phyloP scores from a whole-genome alignment of 1,140 invertebrate species.

The Trichonephila clavata region DNA sequence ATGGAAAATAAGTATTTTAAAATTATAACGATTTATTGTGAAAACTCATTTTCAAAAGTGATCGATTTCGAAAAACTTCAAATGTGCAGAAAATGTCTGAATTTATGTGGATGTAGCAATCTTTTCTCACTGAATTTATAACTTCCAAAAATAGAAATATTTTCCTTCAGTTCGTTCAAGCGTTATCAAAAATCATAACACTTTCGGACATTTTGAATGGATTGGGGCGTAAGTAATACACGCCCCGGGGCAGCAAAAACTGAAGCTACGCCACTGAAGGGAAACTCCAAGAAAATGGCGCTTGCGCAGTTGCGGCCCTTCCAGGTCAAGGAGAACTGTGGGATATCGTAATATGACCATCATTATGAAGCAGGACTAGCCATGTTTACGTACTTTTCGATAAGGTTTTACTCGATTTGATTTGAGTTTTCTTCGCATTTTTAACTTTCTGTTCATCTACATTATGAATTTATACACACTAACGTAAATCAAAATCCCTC shows the following conservation, averaged over 20 bases:
- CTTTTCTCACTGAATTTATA: no score
- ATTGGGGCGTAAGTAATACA: no score
- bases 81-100: no score
- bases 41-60: no score
- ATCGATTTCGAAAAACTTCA: no score
- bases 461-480: conserved; percentile 32
- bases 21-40: no score
- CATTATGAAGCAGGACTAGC: conserved; percentile 59
- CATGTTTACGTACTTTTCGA: conserved; percentile 70
- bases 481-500: neutral
- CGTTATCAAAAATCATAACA: no score
- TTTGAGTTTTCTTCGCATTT: neutral
- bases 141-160: no score
- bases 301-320: conserved; percentile 61
- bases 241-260: conserved; percentile 12
- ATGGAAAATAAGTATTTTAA: no score
- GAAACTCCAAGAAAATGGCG: conserved; percentile 29
- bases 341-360: conserved; percentile 69
- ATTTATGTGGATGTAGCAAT: no score
- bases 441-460: neutral
- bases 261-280: neutral
- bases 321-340: conserved; percentile 76
- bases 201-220: no score
- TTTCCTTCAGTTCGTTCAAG: no score
- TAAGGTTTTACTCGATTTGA: conserved; percentile 41